Base-by-base conservation (phyloP, 2,888 invertebrate species). In the Orthonevra nobilis region DNA sequence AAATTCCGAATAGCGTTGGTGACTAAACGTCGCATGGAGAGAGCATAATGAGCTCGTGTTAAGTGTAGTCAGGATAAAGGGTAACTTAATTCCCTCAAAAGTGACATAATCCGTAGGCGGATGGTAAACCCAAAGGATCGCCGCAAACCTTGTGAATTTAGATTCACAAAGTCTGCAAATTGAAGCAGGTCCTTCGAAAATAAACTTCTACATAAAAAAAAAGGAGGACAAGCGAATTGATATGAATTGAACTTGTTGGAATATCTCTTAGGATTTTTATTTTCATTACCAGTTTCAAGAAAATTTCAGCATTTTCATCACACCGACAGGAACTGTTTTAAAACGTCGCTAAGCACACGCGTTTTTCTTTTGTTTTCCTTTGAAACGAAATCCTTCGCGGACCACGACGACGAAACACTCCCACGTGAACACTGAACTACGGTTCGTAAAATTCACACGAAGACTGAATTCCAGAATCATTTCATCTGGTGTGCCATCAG, bases 371-470 rank as follows among this genome's bases (percentile, higher is more conserved):
- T 40, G 9, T 44, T 26, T 44, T 23, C 0, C 7, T 44, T 0
- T 9, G n/a, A n/a, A n/a, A n/a, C n/a, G n/a, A n/a, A n/a, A n/a
- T n/a, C n/a, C n/a, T n/a, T n/a, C n/a, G n/a, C n/a, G 32, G 32
- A 63, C 30, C 7, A 36, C 26, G 26, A 64, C 17, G 10, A 14
- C 40, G 15, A 38, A 38, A 17, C n/a, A 5, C 20, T 38, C 61
- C 46, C 48, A 44, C 50, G 36, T 32, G 23, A 7, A 34, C 42
- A 38, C 52, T 61, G 54, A 73, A 85, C 87, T 84, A 85, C 83
- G 83, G 85, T 83, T 84, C 84, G 83, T 84, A 84, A 83, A 85
- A 87, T 84, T 85, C 88, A 87, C 87, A 87, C 84, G 84, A 87
- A 86, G 86, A 87, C 87, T 87, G 83, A 86, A 83, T 68, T 82